Conservation (phyloP, 2,797 vertebrate species). For the Pitangus sulphuratus region DNA sequence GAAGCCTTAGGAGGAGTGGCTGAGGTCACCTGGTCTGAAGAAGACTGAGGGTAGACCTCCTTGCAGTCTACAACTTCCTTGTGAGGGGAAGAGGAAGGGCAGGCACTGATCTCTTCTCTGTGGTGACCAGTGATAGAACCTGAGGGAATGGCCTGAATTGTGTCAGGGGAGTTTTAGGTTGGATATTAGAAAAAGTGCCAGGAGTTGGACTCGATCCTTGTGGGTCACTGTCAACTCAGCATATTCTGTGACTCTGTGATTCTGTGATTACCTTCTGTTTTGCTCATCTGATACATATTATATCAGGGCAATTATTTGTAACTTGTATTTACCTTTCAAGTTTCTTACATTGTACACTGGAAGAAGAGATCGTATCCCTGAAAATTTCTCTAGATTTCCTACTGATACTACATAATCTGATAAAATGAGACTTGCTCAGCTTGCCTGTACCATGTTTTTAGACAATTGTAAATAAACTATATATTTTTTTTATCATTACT, state of each 20-base stretch:
- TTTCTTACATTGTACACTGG: neutral
- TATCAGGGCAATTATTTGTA: neutral
- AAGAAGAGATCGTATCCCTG: neutral
- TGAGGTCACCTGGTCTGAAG: neutral
- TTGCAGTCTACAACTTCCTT: neutral
- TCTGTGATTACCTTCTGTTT: neutral
- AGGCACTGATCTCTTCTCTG: neutral
- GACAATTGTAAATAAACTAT: neutral
- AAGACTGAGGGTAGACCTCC: neutral
- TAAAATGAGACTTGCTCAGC: neutral
- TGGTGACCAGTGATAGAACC: neutral
- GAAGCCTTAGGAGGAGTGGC: neutral
- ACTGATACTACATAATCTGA: neutral
- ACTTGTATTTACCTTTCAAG: neutral
- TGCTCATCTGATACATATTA: neutral
- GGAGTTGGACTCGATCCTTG: neutral
- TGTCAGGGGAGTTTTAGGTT: neutral
- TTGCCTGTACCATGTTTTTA: neutral
- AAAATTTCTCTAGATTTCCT: neutral
- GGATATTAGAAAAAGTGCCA: neutral
- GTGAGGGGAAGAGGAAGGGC: neutral
- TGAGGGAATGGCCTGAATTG: neutral
- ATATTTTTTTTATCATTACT: neutral
- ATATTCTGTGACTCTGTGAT: neutral
- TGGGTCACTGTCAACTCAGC: neutral